Evolutionary conservation across 2,113 vertebrate species (phyloP), one percentile per base, ranked within the genome.

Genomic region (Anolis carolinensis): DNA sequence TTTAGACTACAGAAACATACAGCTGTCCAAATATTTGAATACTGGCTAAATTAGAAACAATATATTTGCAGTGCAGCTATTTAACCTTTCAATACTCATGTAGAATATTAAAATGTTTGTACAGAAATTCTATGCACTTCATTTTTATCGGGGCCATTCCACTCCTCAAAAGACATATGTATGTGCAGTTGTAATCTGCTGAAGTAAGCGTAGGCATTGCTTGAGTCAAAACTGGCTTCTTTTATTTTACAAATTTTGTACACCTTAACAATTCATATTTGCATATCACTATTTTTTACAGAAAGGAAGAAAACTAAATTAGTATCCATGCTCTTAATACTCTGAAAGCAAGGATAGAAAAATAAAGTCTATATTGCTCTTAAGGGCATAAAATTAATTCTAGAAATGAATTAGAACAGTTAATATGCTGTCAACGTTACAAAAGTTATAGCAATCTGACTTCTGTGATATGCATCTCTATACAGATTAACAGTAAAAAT

Each of bases 401-500:
- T 81, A 0, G 88, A 0, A 87, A 93, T 85, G 9, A 68, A 77
- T 85, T 71, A 75, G 74, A 68, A 90, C 5, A 65, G 25, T 1
- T 70, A 5, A 76, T 79, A 11, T 63, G 72, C 44, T 91, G 82
- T 88, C 91, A 89, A 93, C 85, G 88, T 82, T 92, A 30, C 25
- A 80, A 85, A 88, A 72, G 39, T 34, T 71, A 55, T 16, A 72
- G 8, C 21, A 74, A 18, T 7, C 74, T 81, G 23, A 21, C 7
- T 65, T 75, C 27, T 76, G 44, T 67, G 27, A 36, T 79, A 30
- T 23, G 88, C 90, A 34, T 79, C 72, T 82, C 55, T 70, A 39
- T 68, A 91, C 90, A 91, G 83, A 91, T 81, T 90, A 90, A 87
- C 50, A 36, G 25, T 80, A 34, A 89, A 89, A 74, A 84, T 83